These are phyloP conservation scores for Ctenopoma kingsleyae DNA, from an alignment of 2,797 vertebrate species.

Conservation along the genomic window DNA sequence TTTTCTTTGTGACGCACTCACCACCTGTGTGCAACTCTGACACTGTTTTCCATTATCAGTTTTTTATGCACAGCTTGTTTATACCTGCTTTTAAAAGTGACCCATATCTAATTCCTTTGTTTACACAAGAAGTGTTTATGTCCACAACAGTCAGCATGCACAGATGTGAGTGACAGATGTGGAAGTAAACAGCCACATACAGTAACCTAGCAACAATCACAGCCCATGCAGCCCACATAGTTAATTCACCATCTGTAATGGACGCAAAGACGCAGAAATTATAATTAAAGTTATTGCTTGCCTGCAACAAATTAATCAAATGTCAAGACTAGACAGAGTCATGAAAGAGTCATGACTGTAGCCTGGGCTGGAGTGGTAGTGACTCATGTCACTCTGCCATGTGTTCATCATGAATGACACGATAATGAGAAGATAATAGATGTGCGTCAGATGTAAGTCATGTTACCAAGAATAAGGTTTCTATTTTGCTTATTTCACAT, in stretches of 20 bases:
- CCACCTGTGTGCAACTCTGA: not conserved
- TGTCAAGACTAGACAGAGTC: constrained; percentile 5
- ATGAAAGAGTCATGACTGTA: constrained; percentile 10
- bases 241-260: constrained; percentile 17
- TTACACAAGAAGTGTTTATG: not conserved
- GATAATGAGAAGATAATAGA: constrained; percentile 23
- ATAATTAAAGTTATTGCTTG: constrained; percentile 19
- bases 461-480: not conserved
- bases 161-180: constrained; percentile 27
- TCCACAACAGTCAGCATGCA: constrained; percentile 7
- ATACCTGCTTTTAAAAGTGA: not conserved
- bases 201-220: constrained; percentile 59
- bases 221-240: constrained; percentile 43
- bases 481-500: not conserved
- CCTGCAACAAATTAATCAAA: constrained; percentile 29
- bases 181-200: constrained; percentile 43
- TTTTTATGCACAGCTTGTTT: not conserved
- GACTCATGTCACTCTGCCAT: constrained; percentile 29
- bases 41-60: not conserved
- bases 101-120: not conserved
- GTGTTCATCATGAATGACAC: constrained; percentile 11
- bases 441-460: constrained; percentile 28
- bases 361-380: constrained; percentile 18
- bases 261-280: constrained; percentile 16
- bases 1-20: not conserved